phyloP scores from a whole-genome alignment of 2,888 invertebrate species.

The Dolomedes plantarius region DNA sequence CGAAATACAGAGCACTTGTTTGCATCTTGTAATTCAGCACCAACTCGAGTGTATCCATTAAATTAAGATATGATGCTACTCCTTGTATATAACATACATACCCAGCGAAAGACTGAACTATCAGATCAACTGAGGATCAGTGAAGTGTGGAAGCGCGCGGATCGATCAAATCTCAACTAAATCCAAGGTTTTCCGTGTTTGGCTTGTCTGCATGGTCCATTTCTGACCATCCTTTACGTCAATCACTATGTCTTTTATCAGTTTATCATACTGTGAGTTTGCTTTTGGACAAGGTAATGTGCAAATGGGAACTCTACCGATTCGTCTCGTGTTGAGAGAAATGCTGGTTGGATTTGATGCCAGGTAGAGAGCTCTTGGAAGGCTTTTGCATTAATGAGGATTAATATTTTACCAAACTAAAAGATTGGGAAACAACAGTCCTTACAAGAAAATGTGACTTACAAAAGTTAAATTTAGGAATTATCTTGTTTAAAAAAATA shows the following conservation, averaged over 20 bases:
- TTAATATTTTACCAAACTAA: too few relatives aligned
- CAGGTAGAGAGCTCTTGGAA: too few relatives aligned
- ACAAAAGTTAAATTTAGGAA: too few relatives aligned
- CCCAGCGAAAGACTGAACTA: not conserved
- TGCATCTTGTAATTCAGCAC: not conserved
- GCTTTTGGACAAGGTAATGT: not conserved
- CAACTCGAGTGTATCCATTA: not conserved
- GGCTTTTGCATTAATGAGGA: too few relatives aligned
- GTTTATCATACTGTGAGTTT: constrained; percentile 33
- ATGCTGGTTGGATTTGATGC: too few relatives aligned
- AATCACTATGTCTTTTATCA: constrained; percentile 44
- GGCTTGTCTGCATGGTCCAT: constrained; percentile 40
- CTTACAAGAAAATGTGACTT: too few relatives aligned
- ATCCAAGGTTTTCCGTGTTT: constrained; percentile 51
- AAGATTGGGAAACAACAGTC: too few relatives aligned
- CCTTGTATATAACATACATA: too few relatives aligned
- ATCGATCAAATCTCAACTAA: constrained; percentile 51
- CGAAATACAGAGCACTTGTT: too few relatives aligned
- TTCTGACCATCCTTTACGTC: constrained; percentile 54
- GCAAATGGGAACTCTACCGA: not conserved
- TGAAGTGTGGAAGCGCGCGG: not conserved
- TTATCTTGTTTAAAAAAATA: too few relatives aligned
- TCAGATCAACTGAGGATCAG: not conserved
- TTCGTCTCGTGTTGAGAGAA: not conserved
- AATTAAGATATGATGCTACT: not conserved